These are phyloP conservation scores for Tadarida brasiliensis DNA, from an alignment of 2,797 vertebrate genomes.

Conservation along the genomic window DNA sequence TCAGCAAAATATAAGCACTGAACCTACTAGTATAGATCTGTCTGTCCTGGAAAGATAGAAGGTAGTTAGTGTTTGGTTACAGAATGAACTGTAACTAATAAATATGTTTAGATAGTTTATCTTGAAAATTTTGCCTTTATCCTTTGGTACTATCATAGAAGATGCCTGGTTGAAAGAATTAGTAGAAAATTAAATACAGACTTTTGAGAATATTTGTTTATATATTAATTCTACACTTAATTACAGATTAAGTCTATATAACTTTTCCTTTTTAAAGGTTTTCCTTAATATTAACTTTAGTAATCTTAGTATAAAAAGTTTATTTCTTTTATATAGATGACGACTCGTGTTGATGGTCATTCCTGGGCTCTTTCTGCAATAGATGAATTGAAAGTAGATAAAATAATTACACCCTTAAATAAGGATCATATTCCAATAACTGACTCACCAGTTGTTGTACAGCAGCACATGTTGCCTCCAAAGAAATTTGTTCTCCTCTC, in stretches of 20 bases:
- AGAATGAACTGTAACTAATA: neutral
- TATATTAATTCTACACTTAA: neutral
- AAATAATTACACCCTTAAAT: conserved; percentile 94
- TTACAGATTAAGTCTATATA: neutral
- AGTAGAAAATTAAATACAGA: conserved; percentile 13
- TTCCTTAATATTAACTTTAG: conserved; percentile 5
- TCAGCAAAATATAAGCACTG: neutral
- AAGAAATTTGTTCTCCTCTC: conserved; percentile 98
- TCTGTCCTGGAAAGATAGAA: neutral
- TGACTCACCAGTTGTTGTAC: conserved; percentile 95
- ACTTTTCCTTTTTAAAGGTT: conserved; percentile 17
- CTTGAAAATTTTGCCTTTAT: neutral
- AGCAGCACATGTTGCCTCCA: conserved; percentile 95
- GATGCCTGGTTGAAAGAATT: neutral
- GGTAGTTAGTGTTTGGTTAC: neutral
- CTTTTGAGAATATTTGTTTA: neutral
- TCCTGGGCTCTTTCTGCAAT: conserved; percentile 97
- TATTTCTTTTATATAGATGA: conserved; percentile 90
- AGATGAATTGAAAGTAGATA: conserved; percentile 91
- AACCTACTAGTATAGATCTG: neutral
- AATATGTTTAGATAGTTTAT: neutral
- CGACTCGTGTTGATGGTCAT: conserved; percentile 95
- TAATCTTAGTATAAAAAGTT: neutral
- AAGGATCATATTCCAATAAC: conserved; percentile 95
- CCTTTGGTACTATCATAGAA: neutral